These are phyloP conservation scores for Blastomussa wellsi DNA, from an alignment of 92 coral and sea anemone genomes.

Conservation along the genomic window DNA sequence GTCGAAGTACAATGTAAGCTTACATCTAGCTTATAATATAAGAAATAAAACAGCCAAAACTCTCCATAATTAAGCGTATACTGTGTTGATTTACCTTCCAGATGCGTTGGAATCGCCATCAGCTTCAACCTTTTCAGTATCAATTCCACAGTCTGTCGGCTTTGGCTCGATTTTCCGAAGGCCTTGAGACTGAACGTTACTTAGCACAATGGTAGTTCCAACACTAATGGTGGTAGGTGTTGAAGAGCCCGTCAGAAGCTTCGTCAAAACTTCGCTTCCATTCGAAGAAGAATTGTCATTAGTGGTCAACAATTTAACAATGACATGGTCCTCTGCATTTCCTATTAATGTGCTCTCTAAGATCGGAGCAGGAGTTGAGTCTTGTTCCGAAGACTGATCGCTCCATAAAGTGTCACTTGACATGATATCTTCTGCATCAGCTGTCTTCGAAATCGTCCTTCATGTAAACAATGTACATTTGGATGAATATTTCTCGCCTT, in stretches of 20 bases:
- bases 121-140: conserved; percentile 38
- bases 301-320: conserved; percentile 32
- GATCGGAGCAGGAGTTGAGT: conserved; percentile 20
- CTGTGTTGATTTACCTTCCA: conserved; percentile 50
- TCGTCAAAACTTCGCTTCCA: conserved; percentile 59
- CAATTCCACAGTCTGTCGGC: conserved; percentile 55
- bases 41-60: neutral
- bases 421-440: neutral
- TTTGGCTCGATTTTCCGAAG: conserved; percentile 96
- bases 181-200: conserved; percentile 55
- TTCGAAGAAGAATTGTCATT: conserved; percentile 9
- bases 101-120: conserved; percentile 5
- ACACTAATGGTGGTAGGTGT: conserved; percentile 15
- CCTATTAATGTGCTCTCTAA: conserved; percentile 19
- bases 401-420: conserved; percentile 19
- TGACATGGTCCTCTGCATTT: conserved; percentile 38
- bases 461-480: conserved; percentile 27
- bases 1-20: neutral
- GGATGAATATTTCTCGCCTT: neutral
- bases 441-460: conserved; percentile 11
- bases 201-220: conserved; percentile 21
- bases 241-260: conserved; percentile 59
- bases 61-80: too few relatives aligned
- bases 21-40: neutral
- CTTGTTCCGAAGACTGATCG: conserved; percentile 38